phyloP scores from a whole-genome alignment of 2,113 vertebrate species.

The Pelecanus crispus region DNA sequence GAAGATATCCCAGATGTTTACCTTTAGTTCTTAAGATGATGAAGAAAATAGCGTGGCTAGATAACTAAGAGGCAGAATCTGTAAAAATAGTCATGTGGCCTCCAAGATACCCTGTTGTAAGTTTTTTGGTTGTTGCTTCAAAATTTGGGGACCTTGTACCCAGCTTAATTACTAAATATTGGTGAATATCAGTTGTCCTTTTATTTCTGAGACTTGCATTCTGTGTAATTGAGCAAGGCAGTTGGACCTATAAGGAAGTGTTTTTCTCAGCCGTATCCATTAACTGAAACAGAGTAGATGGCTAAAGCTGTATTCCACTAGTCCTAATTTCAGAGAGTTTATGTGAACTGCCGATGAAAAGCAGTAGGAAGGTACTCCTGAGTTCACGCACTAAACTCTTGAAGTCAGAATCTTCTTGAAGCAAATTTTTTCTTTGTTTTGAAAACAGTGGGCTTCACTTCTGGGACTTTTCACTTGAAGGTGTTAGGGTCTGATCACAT shows the following conservation, averaged over 20 bases:
- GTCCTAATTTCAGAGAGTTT: neutral
- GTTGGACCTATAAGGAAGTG: neutral
- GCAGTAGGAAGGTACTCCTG: neutral
- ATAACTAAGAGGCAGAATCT: neutral
- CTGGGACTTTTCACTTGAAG: neutral
- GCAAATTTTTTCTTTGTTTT: neutral
- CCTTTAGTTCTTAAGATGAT: neutral
- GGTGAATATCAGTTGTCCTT: accelerated
- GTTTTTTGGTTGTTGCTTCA: neutral
- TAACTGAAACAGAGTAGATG: accelerated
- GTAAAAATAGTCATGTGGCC: neutral
- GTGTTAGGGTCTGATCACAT: neutral
- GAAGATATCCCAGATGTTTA: neutral
- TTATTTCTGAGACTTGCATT: neutral
- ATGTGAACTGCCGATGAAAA: accelerated
- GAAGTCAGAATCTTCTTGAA: neutral
- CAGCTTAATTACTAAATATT: neutral
- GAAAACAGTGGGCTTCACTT: neutral
- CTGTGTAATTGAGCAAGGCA: neutral
- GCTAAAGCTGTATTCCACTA: neutral
- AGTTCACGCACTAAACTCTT: neutral
- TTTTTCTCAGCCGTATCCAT: neutral
- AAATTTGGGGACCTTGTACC: neutral
- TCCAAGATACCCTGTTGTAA: neutral
- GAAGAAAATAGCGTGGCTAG: neutral